phyloP scores from a whole-genome alignment of 2,888 invertebrate species.

The Himalopsyche japonica region DNA sequence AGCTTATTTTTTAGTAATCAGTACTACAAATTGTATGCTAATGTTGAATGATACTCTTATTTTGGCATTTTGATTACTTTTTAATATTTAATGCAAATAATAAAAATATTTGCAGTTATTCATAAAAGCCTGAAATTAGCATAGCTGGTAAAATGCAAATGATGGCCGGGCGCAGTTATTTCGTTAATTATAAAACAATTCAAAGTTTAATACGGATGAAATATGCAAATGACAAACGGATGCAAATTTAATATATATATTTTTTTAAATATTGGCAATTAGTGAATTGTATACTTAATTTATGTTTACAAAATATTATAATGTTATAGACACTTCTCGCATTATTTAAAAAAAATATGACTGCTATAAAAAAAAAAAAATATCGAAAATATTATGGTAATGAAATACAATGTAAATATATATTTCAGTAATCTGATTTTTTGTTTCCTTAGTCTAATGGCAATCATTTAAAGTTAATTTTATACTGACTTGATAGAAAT shows the following conservation, averaged over 20 bases:
- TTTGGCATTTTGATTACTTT: neutral
- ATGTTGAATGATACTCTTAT: neutral
- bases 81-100: too few species aligned
- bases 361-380: neutral
- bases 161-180: neutral
- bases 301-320: neutral
- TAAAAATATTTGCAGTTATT: too few species aligned
- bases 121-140: too few species aligned
- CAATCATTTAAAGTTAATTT: too few species aligned
- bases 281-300: neutral
- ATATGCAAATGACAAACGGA: neutral
- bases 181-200: neutral
- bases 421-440: too few species aligned
- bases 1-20: too few species aligned
- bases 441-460: too few species aligned
- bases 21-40: too few species aligned
- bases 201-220: neutral
- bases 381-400: neutral
- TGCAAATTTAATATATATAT: neutral
- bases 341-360: neutral
- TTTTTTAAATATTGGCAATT: neutral
- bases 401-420: too few species aligned
- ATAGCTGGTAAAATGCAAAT: neutral
- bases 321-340: neutral
- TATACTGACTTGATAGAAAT: too few species aligned